Conservation (phyloP, 2,797 vertebrate genomes). For the Nannoperca australis region DNA sequence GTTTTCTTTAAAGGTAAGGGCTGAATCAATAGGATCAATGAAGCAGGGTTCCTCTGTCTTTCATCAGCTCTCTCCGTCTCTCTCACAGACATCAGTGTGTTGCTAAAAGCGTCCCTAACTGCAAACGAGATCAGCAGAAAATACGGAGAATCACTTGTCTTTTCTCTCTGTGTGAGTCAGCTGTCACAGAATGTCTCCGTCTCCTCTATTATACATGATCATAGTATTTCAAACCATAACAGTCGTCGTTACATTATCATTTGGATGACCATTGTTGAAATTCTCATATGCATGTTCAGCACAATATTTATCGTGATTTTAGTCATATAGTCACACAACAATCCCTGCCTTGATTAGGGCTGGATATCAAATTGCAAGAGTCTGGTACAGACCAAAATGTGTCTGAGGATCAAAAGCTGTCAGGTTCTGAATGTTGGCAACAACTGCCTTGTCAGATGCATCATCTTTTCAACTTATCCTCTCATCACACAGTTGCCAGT, state of each 20-base stretch:
- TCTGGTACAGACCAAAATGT: neutral
- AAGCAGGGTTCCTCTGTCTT: constrained; percentile 87
- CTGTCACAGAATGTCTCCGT: neutral
- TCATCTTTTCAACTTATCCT: too few species aligned
- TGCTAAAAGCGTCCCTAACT: constrained; percentile 72
- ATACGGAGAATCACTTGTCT: constrained; percentile 5
- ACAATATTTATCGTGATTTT: neutral
- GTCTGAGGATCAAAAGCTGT: neutral
- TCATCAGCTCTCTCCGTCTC: constrained; percentile 81
- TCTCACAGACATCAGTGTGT: constrained; percentile 86
- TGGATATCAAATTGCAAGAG: neutral
- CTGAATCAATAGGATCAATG: constrained; percentile 90
- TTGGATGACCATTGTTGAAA: neutral
- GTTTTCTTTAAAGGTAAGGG: constrained; percentile 88
- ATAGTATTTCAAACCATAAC: neutral
- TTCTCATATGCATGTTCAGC: neutral
- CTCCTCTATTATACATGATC: neutral
- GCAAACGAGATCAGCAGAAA: constrained; percentile 61
- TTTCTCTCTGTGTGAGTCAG: constrained; percentile 8
- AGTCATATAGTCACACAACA: neutral
- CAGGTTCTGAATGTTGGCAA: neutral
- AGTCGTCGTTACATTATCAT: neutral
- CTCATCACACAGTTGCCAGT: neutral
- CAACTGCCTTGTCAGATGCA: neutral
- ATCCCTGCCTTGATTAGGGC: neutral